Conservation (phyloP, 92 coral and sea anemone genomes). For the Virgularia gustaviana region DNA sequence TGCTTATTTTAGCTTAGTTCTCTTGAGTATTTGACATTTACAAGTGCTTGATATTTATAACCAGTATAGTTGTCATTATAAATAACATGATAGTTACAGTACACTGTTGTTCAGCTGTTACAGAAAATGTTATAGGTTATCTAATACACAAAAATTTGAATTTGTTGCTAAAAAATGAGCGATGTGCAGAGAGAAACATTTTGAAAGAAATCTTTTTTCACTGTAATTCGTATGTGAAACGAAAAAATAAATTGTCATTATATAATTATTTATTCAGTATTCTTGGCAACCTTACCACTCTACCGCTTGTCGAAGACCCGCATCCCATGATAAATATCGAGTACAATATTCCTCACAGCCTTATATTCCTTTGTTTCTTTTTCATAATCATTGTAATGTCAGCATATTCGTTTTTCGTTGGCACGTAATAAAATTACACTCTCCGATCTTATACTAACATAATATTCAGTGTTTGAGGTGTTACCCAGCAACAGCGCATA, state of each 20-base stretch:
- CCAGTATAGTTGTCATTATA: background rate
- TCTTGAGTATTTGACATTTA: too few relatives aligned
- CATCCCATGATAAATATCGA: conserved; percentile 13
- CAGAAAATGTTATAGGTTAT: background rate
- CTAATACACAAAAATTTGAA: background rate
- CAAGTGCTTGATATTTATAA: background rate
- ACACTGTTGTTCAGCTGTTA: background rate
- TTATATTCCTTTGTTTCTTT: background rate
- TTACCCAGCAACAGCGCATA: conserved; percentile 13
- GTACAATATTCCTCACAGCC: background rate
- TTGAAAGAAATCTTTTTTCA: too few relatives aligned
- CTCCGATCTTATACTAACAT: background rate
- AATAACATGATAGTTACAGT: background rate
- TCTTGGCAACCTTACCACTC: conserved; percentile 6
- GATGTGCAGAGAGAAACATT: too few relatives aligned
- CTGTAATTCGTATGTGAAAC: too few relatives aligned
- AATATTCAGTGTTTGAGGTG: conserved; percentile 33
- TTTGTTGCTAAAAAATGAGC: too few relatives aligned
- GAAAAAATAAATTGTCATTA: too few relatives aligned
- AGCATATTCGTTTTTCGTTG: background rate
- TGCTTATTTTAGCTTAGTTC: background rate
- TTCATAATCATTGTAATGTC: background rate
- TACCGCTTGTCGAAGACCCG: conserved; percentile 21
- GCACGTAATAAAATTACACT: background rate
- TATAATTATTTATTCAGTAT: too few relatives aligned